phyloP scores from a whole-genome alignment of 2,888 invertebrate genomes.

The Halocaridina rubra region DNA sequence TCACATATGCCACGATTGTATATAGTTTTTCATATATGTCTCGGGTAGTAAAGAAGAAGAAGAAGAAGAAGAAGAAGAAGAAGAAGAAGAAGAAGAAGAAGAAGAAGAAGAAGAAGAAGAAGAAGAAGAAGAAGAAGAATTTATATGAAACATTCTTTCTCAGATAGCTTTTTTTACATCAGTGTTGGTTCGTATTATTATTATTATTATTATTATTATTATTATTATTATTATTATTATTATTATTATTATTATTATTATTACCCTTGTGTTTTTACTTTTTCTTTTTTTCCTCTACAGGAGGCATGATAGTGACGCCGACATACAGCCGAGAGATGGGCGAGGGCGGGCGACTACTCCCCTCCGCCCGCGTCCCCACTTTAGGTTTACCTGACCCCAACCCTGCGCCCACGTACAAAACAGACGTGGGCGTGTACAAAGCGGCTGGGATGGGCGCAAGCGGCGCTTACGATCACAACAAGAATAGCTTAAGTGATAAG shows the following conservation, averaged over 20 bases:
- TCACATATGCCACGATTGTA: too few species aligned
- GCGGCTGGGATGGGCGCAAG: conserved; percentile 16
- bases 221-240: background rate
- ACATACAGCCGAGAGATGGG: conserved; percentile 47
- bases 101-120: too few species aligned
- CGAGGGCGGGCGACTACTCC: conserved; percentile 44
- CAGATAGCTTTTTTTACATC: too few species aligned
- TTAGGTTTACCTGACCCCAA: conserved; percentile 50
- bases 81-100: too few species aligned
- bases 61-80: too few species aligned
- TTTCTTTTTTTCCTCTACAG: conserved; percentile 18
- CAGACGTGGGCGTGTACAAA: conserved; percentile 38
- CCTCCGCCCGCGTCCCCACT: conserved; percentile 42
- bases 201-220: background rate
- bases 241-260: background rate
- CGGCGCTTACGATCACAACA: conserved; percentile 55
- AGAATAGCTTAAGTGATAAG: conserved; percentile 48
- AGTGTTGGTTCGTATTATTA: background rate
- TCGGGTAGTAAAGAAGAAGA: too few species aligned
- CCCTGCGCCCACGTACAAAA: conserved; percentile 42
- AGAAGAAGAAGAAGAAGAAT: too few species aligned
- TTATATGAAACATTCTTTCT: too few species aligned
- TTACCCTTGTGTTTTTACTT: background rate
- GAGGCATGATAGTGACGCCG: conserved; percentile 51
- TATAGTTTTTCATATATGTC: too few species aligned